phyloP scores from a whole-genome alignment of 2,797 vertebrate genomes.

The Tamandua tetradactyla region DNA sequence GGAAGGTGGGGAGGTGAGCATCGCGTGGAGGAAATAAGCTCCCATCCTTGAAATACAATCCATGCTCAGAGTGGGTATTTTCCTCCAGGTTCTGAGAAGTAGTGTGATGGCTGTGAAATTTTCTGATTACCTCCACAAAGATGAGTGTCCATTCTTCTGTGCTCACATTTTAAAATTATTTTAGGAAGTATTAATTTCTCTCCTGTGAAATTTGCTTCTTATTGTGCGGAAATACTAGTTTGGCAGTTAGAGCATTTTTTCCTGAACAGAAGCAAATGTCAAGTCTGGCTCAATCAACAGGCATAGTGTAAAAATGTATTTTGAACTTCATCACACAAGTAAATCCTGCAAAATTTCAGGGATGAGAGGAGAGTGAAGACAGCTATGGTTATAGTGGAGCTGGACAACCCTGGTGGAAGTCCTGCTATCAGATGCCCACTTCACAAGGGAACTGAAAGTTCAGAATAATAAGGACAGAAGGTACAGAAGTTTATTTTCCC shows the following conservation, averaged over 20 bases:
- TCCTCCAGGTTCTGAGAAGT: background rate
- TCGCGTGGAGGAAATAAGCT: background rate
- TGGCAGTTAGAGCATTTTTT: constrained; percentile 51
- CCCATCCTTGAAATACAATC: background rate
- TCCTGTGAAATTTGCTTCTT: constrained; percentile 52
- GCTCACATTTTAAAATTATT: constrained; percentile 43
- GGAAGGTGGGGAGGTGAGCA: background rate
- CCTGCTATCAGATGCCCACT: background rate
- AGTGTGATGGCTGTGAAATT: background rate
- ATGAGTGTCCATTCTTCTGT: background rate
- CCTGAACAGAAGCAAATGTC: constrained; percentile 69
- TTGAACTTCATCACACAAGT: constrained; percentile 37
- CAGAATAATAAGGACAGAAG: background rate
- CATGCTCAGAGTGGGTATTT: background rate
- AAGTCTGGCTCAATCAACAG: constrained; percentile 36
- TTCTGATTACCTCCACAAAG: constrained; percentile 2
- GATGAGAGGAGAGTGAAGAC: background rate
- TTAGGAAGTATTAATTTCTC: constrained; percentile 32
- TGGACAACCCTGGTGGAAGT: background rate
- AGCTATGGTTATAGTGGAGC: background rate
- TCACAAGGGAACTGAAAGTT: background rate
- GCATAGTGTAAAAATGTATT: background rate
- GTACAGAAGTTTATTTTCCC: background rate
- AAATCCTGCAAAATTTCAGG: background rate
- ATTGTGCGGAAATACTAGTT: constrained; percentile 53